Evolutionary conservation across 1,140 invertebrate species (phyloP), one percentile per base, ranked within the genome.

Genomic region (Megalopta genalis): DNA sequence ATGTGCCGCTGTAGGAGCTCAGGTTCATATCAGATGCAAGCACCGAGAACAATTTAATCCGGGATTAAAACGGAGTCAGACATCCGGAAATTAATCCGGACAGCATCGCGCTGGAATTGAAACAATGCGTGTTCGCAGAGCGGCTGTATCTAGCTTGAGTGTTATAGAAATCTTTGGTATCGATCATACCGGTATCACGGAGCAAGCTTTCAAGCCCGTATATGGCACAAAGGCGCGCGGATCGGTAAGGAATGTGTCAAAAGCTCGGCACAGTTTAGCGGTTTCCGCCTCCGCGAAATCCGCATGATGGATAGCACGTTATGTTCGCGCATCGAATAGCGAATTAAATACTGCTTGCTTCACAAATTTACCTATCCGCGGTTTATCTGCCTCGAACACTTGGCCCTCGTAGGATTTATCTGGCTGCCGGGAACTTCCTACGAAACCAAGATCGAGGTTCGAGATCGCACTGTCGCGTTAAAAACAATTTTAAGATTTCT

Each of bases 221-320:
- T 67, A 10, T 7, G 27, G 23, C 27, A 49, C 74, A 60, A 70
- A 70, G 74, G 66, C 42, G 57, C 18, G 23, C 25, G 65, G 65
- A 62, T 77, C 66, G 21, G 66, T 69, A 77, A 77, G 74, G 66
- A 77, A 69, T 77, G 66, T 60, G 66, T 70, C 74, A 69, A 77
- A 77, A 63, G 60, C 60, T 25, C 16, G 27, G 7, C 27, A 63
- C 60, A 16, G 60, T 37, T 63, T 18, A 59, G 64, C 64, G 32
- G 73, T 21, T 42, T 57, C 72, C 9, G 21, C 6, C 25, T 49
- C 27, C 54, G 74, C 14, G 54, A 42, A 52, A 32, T 23, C 54
- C 60, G 8, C 27, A 37, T 37, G 27, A 63, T 63, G 32, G 60
- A 37, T 63, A 7, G 27, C 60, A 2, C 60, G 59, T 27, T 60